Percentiles rank a stretch among this genome's conserved stretches.
These are phyloP conservation scores for Drosophila monieri DNA, from an alignment of 2,888 invertebrate species.

Conservation along the genomic window DNA sequence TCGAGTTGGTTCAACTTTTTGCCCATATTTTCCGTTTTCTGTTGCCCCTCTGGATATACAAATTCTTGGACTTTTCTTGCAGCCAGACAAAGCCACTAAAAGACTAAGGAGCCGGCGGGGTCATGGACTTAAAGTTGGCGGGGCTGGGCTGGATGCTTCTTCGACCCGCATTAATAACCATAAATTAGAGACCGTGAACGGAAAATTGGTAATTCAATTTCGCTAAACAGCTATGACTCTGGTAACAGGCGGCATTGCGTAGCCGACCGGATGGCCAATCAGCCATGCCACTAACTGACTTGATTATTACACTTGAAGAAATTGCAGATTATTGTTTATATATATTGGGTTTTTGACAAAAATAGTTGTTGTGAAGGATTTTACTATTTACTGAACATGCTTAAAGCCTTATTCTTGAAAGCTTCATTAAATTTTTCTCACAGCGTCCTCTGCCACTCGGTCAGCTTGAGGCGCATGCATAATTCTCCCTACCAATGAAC, in stretches of 20 bases:
- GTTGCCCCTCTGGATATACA: conserved; percentile 20
- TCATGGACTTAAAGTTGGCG: conserved; percentile 14
- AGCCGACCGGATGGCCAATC: conserved; percentile 65
- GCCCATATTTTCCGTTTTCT: background rate
- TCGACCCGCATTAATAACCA: conserved; percentile 62
- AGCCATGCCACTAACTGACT: conserved; percentile 41
- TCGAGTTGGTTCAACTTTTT: conserved; percentile 25
- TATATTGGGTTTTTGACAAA: background rate
- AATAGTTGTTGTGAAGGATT: too few relatives aligned
- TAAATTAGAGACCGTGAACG: conserved; percentile 52
- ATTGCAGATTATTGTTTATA: background rate
- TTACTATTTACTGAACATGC: too few relatives aligned
- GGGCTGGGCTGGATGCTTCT: background rate
- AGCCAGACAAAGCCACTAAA: conserved; percentile 35
- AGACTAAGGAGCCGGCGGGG: background rate
- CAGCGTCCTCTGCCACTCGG: conserved; percentile 4
- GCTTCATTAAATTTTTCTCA: background rate
- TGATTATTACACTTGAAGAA: conserved; percentile 10
- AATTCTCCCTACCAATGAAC: conserved; percentile 63
- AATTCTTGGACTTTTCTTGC: conserved; percentile 25
- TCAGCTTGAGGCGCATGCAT: conserved; percentile 69
- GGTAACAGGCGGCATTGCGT: conserved; percentile 45
- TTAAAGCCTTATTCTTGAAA: background rate
- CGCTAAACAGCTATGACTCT: conserved; percentile 54
- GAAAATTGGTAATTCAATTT: conserved; percentile 74